A percentile compares a stretch with the other conserved stretches of the same genome.
Evolutionary conservation across 2,797 vertebrate genomes (phyloP).

Genomic region (Chaetophractus vellerosus): DNA sequence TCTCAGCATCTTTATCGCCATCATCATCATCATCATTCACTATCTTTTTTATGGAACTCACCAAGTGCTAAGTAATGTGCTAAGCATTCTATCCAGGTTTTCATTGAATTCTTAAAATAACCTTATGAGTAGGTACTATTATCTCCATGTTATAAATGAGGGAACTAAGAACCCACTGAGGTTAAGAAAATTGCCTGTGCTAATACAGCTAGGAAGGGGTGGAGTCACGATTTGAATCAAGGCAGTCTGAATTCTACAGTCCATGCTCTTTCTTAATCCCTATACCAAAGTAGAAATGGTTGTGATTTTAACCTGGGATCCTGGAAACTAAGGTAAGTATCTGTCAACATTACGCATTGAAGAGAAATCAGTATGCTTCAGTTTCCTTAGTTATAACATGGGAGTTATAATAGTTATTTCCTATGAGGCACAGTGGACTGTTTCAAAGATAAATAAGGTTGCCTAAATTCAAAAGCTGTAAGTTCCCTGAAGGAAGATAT

Average conservation of each 20-base stretch:
- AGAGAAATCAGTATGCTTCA: conserved; percentile 43
- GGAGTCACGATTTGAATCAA: background rate
- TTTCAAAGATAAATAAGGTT: conserved; percentile 72
- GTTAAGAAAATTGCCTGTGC: background rate
- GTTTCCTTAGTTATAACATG: background rate
- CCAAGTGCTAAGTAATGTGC: background rate
- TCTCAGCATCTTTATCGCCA: background rate
- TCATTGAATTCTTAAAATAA: conserved; percentile 15
- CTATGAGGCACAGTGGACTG: background rate
- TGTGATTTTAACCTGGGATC: background rate
- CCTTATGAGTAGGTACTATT: background rate
- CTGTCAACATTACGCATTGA: background rate
- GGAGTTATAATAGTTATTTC: conserved; percentile 33
- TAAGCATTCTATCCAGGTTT: background rate
- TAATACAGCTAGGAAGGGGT: background rate
- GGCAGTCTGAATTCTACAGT: background rate
- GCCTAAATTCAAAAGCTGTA: conserved; percentile 68
- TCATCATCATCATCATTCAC: background rate
- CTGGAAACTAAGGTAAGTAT: background rate
- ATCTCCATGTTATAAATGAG: conserved; percentile 2
- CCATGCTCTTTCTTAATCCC: background rate
- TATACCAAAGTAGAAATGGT: background rate
- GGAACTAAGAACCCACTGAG: background rate
- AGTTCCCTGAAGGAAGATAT: conserved; percentile 66
- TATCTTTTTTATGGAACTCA: background rate